Base-by-base conservation (phyloP, 2,888 invertebrate species). In the Polydrusus pterygomalis region DNA sequence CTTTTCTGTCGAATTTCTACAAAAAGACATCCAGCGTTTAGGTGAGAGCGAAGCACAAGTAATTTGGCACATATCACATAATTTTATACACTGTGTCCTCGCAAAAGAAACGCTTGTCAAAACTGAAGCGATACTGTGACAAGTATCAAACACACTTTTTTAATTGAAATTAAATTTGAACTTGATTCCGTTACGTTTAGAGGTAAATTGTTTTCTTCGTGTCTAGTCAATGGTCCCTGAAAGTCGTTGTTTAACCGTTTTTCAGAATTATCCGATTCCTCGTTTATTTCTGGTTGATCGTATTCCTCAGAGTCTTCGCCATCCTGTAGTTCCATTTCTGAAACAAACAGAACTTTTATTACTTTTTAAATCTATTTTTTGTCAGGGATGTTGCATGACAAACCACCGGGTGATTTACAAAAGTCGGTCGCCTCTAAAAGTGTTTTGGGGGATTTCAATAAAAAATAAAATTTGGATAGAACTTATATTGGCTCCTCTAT, bases 141-240 rank as follows among this genome's bases (percentile, higher is more conserved):
- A 74, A 85, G 74, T 70, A 84, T 64, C 40, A 81, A 73, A 77
- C 76, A 82, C 45, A 82, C 77, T 77, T 76, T 80, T 47, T 79
- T 64, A 25, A 65, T 43, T n/a, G 20, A 49, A 34, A 60, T 58
- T 40, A 25, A 17, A 49, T 25, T 56, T n/a, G 80, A 76, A 70
- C 75, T 79, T n/a, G 79, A 79, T 54, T 80, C 80, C 78, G 82
- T 83, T 67, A 80, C 71, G 72, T 83, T 83, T 54, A 82, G 77
- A 34, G 82, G 79, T 65, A 83, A 60, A 77, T 80, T 82, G 71
- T 79, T 83, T 62, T 84, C 84, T 79, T 91, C 87, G 69, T 91
- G 89, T 87, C 92, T 92, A 78, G 92, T 89, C 43, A 92, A 88
- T 1, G 92, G 90, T 56, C 92, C 92, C 83, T 93, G 92, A 82